phyloP scores from a whole-genome alignment of 2,113 vertebrate genomes.

The Tricholaema leucomelas region DNA sequence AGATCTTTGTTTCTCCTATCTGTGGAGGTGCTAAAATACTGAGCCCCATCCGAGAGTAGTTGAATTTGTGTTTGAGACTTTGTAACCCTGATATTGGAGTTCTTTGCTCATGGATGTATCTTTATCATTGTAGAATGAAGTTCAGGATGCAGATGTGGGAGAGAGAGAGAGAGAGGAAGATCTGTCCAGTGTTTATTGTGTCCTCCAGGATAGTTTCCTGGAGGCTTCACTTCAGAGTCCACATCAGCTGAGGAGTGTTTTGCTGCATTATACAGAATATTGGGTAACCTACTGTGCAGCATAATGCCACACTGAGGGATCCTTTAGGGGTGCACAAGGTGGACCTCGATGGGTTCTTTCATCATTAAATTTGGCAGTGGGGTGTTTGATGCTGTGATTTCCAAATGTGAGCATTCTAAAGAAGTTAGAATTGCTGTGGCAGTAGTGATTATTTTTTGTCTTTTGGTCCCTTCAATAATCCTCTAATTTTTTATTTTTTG shows the following conservation, averaged over 20 bases:
- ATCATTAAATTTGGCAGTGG: background rate
- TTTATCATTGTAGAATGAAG: background rate
- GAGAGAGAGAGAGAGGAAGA: background rate
- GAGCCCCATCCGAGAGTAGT: background rate
- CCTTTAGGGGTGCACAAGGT: background rate
- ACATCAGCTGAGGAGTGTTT: background rate
- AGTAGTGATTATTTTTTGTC: background rate
- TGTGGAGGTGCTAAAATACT: background rate
- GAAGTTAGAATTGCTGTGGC: background rate
- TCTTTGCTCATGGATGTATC: background rate
- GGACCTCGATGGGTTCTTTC: background rate
- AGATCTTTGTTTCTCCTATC: background rate
- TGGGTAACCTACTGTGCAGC: background rate
- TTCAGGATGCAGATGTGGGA: background rate
- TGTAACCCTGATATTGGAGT: background rate
- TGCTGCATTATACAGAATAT: background rate
- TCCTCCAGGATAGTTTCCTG: background rate
- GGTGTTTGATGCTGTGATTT: background rate
- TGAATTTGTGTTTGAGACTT: background rate
- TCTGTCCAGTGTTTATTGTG: background rate
- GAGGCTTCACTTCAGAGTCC: background rate
- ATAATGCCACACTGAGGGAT: background rate
- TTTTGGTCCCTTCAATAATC: background rate
- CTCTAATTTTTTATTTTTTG: background rate
- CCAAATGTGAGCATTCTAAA: background rate